These are phyloP conservation scores for Drosophila kuntzei DNA, from an alignment of 2,888 invertebrate species.

Conservation along the genomic window DNA sequence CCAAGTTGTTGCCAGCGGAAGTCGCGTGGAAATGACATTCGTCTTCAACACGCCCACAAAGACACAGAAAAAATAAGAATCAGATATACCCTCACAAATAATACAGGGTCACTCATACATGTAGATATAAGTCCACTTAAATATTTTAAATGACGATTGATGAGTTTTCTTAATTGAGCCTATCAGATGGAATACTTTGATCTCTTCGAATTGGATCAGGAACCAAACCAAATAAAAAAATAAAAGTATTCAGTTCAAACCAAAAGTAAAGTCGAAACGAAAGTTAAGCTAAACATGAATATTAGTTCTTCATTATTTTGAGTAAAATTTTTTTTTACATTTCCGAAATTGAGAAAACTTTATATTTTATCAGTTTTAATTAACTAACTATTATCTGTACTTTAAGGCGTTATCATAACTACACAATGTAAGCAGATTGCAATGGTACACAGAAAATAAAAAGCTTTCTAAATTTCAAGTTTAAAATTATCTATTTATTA, in stretches of 20 bases:
- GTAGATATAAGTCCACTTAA: background rate
- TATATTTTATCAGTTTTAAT: too few species aligned
- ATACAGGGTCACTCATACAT: conserved; percentile 32
- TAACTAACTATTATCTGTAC: too few species aligned
- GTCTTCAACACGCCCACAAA: conserved; percentile 69
- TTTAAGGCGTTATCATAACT: too few species aligned
- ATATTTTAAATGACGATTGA: background rate
- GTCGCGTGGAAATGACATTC: conserved; percentile 78
- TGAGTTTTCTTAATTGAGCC: background rate
- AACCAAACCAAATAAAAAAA: background rate
- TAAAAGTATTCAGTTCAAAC: too few species aligned
- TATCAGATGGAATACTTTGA: background rate
- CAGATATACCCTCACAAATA: conserved; percentile 5
- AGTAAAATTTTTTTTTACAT: background rate
- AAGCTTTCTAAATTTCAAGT: too few species aligned
- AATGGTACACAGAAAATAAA: too few species aligned
- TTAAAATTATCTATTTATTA: too few species aligned
- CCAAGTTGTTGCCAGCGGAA: conserved; percentile 56
- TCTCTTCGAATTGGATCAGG: background rate
- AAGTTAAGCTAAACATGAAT: too few species aligned
- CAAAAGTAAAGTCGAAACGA: too few species aligned
- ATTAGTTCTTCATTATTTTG: too few species aligned
- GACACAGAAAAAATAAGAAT: conserved; percentile 27
- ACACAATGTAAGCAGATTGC: too few species aligned
- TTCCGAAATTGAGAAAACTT: too few species aligned